phyloP scores from a whole-genome alignment of 1,140 invertebrate genomes.

The Magallana ariakensis region DNA sequence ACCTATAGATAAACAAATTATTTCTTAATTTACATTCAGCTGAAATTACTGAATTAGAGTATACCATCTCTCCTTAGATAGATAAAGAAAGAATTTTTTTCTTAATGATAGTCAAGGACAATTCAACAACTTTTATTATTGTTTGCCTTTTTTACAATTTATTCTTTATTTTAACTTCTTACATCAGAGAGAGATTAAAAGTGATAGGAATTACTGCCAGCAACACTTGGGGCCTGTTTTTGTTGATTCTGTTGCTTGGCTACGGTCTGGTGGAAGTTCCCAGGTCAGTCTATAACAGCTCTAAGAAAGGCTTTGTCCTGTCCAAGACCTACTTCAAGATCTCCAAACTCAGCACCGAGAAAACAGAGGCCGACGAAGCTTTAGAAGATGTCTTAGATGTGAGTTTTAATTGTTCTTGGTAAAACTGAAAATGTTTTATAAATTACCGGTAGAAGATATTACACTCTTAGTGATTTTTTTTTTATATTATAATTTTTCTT shows the following conservation, averaged over 20 bases:
- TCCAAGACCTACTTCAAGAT: constrained; percentile 97
- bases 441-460: too few relatives aligned
- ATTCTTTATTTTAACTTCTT: not conserved
- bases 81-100: too few relatives aligned
- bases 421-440: too few relatives aligned
- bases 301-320: constrained; percentile 84
- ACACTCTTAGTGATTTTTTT: too few relatives aligned
- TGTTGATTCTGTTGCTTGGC: constrained; percentile 95
- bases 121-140: too few relatives aligned
- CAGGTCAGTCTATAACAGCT: constrained; percentile 90
- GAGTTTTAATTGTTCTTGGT: constrained; percentile 59
- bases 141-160: not conserved
- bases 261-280: constrained; percentile 98
- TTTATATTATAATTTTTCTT: too few relatives aligned
- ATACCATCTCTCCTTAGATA: not conserved
- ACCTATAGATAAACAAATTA: not conserved
- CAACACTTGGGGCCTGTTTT: constrained; percentile 99
- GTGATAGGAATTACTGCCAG: constrained; percentile 98
- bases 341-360: constrained; percentile 97
- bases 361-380: constrained; percentile 97
- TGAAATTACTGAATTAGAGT: not conserved
- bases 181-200: constrained; percentile 90
- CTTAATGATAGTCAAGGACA: too few relatives aligned
- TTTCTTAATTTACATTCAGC: not conserved
- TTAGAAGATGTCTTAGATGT: constrained; percentile 96